Percentiles rank a stretch among this genome's conserved stretches.
These are phyloP conservation scores for Rutpela maculata DNA, from an alignment of 2,888 invertebrate species.

Conservation along the genomic window DNA sequence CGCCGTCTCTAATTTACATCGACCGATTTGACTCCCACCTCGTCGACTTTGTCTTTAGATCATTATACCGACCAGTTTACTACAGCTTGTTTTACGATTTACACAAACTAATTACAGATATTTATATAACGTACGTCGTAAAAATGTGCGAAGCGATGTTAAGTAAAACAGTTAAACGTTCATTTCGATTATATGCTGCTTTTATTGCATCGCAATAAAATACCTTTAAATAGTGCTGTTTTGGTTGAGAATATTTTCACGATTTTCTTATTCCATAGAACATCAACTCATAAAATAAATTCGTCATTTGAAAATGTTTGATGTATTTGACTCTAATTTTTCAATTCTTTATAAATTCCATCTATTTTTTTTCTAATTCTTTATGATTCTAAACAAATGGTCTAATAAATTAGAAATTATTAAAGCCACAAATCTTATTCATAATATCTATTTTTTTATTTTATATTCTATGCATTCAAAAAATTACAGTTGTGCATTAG, in stretches of 20 bases:
- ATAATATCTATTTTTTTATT: too few relatives aligned
- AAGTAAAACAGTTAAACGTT: constrained; percentile 27
- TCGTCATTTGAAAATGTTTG: too few relatives aligned
- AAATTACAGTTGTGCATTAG: too few relatives aligned
- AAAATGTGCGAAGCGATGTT: constrained; percentile 36
- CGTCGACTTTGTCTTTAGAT: constrained; percentile 27
- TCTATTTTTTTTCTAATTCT: too few relatives aligned
- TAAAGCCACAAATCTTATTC: too few relatives aligned
- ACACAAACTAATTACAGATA: constrained; percentile 52
- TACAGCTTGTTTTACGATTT: constrained; percentile 52
- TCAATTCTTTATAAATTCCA: too few relatives aligned
- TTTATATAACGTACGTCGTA: constrained; percentile 47
- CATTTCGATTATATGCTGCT: constrained; percentile 10
- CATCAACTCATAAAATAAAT: neutral
- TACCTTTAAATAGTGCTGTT: neutral
- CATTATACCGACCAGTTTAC: constrained; percentile 46
- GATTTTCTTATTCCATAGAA: neutral
- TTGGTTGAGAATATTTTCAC: neutral
- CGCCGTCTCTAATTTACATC: constrained; percentile 45
- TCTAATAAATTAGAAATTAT: too few relatives aligned
- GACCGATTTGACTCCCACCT: constrained; percentile 43
- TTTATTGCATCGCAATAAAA: constrained; percentile 22
- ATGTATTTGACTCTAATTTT: too few relatives aligned
- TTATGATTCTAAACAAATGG: too few relatives aligned
- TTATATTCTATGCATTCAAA: too few relatives aligned